phyloP scores from a whole-genome alignment of 2,888 invertebrate species.

The Athripsodes cinereus region DNA sequence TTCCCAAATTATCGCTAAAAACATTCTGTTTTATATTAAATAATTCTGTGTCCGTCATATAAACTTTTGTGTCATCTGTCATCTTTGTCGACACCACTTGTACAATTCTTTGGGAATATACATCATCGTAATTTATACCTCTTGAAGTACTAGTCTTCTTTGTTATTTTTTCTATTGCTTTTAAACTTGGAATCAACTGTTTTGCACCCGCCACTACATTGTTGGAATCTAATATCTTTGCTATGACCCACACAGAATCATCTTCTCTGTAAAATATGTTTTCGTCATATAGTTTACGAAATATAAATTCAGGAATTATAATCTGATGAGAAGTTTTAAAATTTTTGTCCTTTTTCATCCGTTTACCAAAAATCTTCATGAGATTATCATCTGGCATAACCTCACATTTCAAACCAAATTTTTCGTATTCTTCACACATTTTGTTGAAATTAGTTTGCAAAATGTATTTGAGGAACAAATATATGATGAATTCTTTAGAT shows the following conservation, averaged over 20 bases:
- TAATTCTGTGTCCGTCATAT: slow-evolving; percentile 16
- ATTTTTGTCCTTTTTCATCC: background rate
- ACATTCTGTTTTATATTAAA: slow-evolving; percentile 16
- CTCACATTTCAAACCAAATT: slow-evolving; percentile 15
- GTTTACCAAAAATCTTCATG: slow-evolving; percentile 4
- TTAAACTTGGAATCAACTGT: background rate
- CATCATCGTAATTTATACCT: background rate
- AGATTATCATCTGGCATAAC: slow-evolving; percentile 21
- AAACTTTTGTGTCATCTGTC: slow-evolving; percentile 1
- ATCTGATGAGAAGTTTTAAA: slow-evolving; percentile 14
- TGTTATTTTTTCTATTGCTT: background rate
- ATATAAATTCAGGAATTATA: slow-evolving; percentile 27
- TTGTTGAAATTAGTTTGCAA: slow-evolving; percentile 10
- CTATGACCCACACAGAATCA: slow-evolving; percentile 42
- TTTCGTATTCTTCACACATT: slow-evolving; percentile 11
- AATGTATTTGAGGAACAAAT: slow-evolving; percentile 15
- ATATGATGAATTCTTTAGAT: slow-evolving; percentile 19
- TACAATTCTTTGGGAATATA: slow-evolving; percentile 20
- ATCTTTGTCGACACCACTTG: slow-evolving; percentile 20
- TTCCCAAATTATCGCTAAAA: slow-evolving; percentile 3
- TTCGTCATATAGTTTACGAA: slow-evolving; percentile 40
- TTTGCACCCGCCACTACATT: background rate
- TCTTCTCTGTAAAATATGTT: slow-evolving; percentile 46
- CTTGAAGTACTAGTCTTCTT: background rate
- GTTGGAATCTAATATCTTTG: slow-evolving; percentile 23